Evolutionary conservation across 2,797 vertebrate species (phyloP).

Genomic region (Gadopsis marmoratus): DNA sequence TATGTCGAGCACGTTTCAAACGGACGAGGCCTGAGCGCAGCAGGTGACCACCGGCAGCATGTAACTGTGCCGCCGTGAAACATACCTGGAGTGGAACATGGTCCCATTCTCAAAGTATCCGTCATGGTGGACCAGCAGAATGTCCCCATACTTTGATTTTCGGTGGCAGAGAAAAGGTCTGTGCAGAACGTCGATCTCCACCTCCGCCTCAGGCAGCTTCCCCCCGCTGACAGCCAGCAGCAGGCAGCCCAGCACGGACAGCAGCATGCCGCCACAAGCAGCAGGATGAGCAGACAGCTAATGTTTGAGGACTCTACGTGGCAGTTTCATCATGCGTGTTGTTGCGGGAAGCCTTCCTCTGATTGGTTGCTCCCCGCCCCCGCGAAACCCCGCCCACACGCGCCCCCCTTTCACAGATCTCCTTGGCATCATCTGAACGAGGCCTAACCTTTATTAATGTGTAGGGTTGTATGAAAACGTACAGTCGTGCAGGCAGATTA

Average conservation of each 20-base stretch:
- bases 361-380: conserved; percentile 65
- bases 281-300: not conserved
- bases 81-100: conserved; percentile 92
- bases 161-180: conserved; percentile 95
- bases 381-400: conserved; percentile 49
- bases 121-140: conserved; percentile 93
- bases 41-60: not conserved
- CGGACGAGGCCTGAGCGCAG: not conserved
- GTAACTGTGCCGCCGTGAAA: not conserved
- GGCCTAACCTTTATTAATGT: conserved; percentile 56
- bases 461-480: conserved; percentile 35
- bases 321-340: conserved; percentile 59
- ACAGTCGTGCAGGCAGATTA: conserved; percentile 65
- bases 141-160: conserved; percentile 92
- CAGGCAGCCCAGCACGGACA: conserved; percentile 75
- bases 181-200: conserved; percentile 90
- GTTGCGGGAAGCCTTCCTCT: conserved; percentile 49
- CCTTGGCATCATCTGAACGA: not conserved
- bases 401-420: not conserved
- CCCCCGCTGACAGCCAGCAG: conserved; percentile 81
- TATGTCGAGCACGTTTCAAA: not conserved
- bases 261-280: conserved; percentile 74
- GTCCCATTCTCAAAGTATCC: conserved; percentile 93
- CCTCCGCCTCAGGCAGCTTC: conserved; percentile 91
- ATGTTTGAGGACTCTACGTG: conserved; percentile 70